Base-by-base conservation (phyloP, 2,888 invertebrate genomes). In the Agrochola litura region DNA sequence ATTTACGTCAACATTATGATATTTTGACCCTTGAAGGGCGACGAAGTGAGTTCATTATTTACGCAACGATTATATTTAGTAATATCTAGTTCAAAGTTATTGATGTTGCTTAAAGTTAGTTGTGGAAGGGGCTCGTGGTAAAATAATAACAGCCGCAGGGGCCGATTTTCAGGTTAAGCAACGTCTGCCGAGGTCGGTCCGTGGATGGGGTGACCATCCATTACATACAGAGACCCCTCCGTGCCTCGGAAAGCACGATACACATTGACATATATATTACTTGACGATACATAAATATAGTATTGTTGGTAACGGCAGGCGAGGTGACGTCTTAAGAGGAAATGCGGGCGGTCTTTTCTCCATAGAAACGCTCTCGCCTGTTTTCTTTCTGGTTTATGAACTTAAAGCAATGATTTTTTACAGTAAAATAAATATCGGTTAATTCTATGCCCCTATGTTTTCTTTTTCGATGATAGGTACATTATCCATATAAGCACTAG, bases 21-120 rank as follows among this genome's bases (percentile, higher is more conserved):
- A 69, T 69, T 69, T 68, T 69, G 69, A 76, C 58, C 49, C 49
- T 19, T 79, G 69, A 79, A 77, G 79, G 69, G 76, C 76, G 58
- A n/a, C 69, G n/a, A 43, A 60, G 25, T 46, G 16, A 19, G 16
- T 22, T 16, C n/a, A 58, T 56, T 78, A 78, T 49, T 49, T 41
- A 68, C 76, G 46, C 56, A 76, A 49, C 6, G 25, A 49, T 66
- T 58, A 41, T 10, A 16, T 46, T 22, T 77, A 19, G 6, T 77
- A 37, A 46, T 54, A 65, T 25, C 12, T 19, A 25, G 19, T 46
- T 56, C 22, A 49, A 37, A 25, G 22, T 46, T 46, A n/a, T 19
- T 37, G 46, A 58, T 25, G 9, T 19, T 19, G 6, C 37, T n/a
- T 41, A n/a, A 3, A 43, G 19, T 46, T 43, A 46, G 4, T 46